Evolutionary conservation across 1,140 invertebrate species (phyloP), one percentile per base, ranked within the genome.

Genomic region (Sesamia nonagrioides): DNA sequence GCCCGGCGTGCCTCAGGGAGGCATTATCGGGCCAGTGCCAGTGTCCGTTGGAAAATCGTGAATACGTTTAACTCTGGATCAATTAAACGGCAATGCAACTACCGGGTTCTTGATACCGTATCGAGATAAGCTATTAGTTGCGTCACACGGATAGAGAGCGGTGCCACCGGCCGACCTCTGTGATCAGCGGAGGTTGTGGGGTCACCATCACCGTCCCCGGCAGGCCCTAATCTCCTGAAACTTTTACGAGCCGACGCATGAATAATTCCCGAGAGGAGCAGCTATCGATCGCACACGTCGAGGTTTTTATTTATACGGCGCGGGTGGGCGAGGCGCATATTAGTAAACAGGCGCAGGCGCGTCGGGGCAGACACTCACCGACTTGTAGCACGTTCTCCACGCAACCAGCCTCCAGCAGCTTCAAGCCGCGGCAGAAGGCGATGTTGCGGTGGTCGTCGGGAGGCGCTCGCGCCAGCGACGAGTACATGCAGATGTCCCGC

Each of bases 401-500:
- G 92, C 97, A 97, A 85, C 97, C 97, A 71, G 95, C 96, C 91
- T 98, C 97, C 78, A 98, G 96, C 84, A 98, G 96, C 91, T 97
- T 97, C 93, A 98, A 96, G 91, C 98, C 98, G 94, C 97, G 97
- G 95, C 97, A 97, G 95, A 98, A 98, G 85, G 97, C 97, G 83
- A 98, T 95, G 95, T 97, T 97, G 89, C 97, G 97, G 88, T 96
- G 96, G 94, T 98, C 97, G 92, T 95, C 91, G 85, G 95, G 91
- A 63, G 95, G 95, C 93, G 95, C 95, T 78, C 96, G 95, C 90
- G 97, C 96, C 92, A 98, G 96, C 82, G 97, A 98, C 75, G 97
- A 98, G 94, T 98, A 98, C 97, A 98, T 98, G 92, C 97, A 97
- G 91, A 98, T 98, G 95, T 98, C 97, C 86, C 97, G 95, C 94